A percentile compares a stretch with the other conserved stretches of the same genome.
Conservation (phyloP, 2,888 invertebrate genomes). For the Eilema depressum region DNA sequence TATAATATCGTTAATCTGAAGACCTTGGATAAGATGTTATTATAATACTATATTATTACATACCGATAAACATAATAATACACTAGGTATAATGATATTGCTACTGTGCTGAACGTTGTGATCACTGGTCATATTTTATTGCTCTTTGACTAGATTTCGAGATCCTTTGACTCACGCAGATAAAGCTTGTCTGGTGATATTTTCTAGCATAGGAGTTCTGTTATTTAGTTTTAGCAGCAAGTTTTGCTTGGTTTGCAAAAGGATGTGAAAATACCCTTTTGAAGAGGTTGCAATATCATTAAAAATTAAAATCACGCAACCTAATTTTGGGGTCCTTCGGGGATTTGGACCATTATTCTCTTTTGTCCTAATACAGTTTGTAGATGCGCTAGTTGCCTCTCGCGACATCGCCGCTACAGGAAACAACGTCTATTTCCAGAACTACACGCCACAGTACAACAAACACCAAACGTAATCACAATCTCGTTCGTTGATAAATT, state of each 20-base stretch:
- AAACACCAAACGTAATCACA: slow-evolving; percentile 2
- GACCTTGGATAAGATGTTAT: slow-evolving; percentile 2
- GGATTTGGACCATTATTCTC: background rate
- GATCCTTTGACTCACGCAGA: background rate
- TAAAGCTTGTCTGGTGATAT: background rate
- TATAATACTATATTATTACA: background rate
- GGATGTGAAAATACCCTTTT: too few species aligned
- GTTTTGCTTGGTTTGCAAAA: too few species aligned
- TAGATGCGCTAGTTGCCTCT: background rate
- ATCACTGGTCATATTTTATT: background rate
- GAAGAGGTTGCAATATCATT: too few species aligned
- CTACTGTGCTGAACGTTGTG: background rate
- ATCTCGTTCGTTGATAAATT: slow-evolving; percentile 8
- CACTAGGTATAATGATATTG: background rate
- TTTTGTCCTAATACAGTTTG: slow-evolving; percentile 1
- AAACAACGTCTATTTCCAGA: slow-evolving; percentile 3
- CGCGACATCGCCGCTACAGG: background rate
- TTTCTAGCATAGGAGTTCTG: background rate
- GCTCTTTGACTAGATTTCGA: background rate
- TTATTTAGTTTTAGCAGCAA: background rate
- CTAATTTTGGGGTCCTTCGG: too few species aligned
- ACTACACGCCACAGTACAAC: background rate
- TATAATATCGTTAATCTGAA: slow-evolving; percentile 1
- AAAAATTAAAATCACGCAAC: too few species aligned
- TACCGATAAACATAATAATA: background rate